These are phyloP conservation scores for Chloroceryle inda DNA, from an alignment of 2,797 vertebrate genomes.

Conservation along the genomic window DNA sequence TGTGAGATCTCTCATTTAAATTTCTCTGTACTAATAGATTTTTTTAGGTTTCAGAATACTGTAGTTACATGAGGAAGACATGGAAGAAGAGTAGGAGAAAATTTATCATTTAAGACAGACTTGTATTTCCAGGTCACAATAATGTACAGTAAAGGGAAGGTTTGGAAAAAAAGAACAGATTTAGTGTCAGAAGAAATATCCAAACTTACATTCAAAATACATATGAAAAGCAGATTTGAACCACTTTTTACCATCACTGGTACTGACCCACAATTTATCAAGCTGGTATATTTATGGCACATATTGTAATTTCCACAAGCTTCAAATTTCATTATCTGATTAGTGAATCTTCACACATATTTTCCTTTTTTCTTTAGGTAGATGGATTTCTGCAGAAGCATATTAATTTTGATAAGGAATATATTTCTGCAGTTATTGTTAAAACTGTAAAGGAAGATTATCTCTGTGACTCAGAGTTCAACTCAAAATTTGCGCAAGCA, in stretches of 20 bases:
- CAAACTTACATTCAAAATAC: neutral
- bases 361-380: conserved; percentile 65
- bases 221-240: neutral
- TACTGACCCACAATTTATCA: neutral
- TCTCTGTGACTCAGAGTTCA: conserved; percentile 85
- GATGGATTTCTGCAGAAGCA: conserved; percentile 83
- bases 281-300: neutral
- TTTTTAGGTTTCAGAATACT: neutral
- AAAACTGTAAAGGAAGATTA: conserved; percentile 82
- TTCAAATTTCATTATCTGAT: neutral
- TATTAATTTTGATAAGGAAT: conserved; percentile 87
- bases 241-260: neutral
- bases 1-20: neutral
- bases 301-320: neutral
- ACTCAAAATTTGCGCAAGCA: conserved; percentile 84
- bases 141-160: neutral
- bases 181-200: neutral
- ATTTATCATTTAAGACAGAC: neutral
- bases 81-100: neutral
- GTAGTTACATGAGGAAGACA: neutral
- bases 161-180: neutral
- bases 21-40: neutral
- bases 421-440: conserved; percentile 80
- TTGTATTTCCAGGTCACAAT: neutral
- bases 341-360: neutral